Evolutionary conservation across 2,888 invertebrate species (phyloP), one percentile per base, ranked within the genome.

Genomic region (Drosophila longiperda): DNA sequence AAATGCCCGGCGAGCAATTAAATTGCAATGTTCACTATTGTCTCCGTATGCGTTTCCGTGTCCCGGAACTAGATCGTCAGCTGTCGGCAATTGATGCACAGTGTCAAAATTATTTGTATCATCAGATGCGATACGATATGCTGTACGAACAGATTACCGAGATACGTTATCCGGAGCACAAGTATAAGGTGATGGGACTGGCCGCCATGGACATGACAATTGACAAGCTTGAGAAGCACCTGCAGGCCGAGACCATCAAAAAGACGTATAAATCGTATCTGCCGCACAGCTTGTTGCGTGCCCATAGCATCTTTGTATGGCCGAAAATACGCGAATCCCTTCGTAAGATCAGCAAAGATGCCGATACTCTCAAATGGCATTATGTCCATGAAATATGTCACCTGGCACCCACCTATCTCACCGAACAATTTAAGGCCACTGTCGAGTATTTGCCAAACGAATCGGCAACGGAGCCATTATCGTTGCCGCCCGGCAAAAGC

Each of bases 161-260:
- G 91, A 95, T 97, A 70, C 94, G 95, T 71, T 97, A 96, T 92
- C 96, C 97, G 61, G 95, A 96, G 68, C 95, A 96, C 85, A 96
- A 96, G 90, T 94, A 95, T 69, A 96, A 97, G 92, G 94, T 97
- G 2, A 94, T 98, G 63, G 98, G 98, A 0, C 94, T 98, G 60
- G 97, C 97, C 12, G 97, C 97, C 64, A 95, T 96, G 60, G 98
- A 98, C 92, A 98, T 98, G 97, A 96, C 95, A 71, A 95, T 97
- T 79, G 96, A 96, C 45, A 96, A 96, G 93, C 92, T 96, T n/a
- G 97, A 97, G 91, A 95, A 96, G 82, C 95, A 95, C 63, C 92
- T 95, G 72, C 93, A 95, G 0, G 93, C 95, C 59, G 96, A 96
- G 75, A 94, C 94, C 66, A 95, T 98, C 4, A 95, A 96, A 86